Evolutionary conservation across 2,888 invertebrate species (phyloP).

Genomic region (Brachyopa scutellaris): DNA sequence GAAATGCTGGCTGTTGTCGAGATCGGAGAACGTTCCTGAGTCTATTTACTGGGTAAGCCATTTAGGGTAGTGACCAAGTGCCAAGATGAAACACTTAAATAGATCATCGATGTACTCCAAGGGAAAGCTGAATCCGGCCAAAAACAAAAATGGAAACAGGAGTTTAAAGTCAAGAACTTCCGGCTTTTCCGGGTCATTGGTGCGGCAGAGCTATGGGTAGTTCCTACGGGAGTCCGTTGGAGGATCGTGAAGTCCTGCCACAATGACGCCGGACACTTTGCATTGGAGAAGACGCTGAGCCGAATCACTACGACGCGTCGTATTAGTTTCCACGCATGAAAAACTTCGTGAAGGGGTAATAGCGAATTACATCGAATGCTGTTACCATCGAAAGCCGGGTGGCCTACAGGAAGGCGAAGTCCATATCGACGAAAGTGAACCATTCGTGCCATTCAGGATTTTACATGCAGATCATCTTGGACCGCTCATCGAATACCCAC

Average conservation of each 20-base stretch:
- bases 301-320: conserved; percentile 18
- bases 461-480: conserved; percentile 73
- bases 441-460: conserved; percentile 47
- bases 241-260: conserved; percentile 48
- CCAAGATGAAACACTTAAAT: conserved; percentile 38
- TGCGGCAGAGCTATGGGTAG: conserved; percentile 25
- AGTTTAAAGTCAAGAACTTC: conserved; percentile 9
- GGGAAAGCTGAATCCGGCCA: not conserved
- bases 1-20: no score
- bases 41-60: no score
- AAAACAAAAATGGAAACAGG: not conserved
- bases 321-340: conserved; percentile 72
- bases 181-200: not conserved
- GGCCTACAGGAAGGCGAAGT: no score
- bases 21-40: no score
- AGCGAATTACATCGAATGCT: no score
- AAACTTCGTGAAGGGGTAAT: conserved; percentile 41
- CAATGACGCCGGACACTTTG: conserved; percentile 64
- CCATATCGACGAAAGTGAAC: no score
- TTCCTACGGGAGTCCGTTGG: conserved; percentile 53
- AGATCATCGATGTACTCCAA: not conserved
- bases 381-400: conserved; percentile 14
- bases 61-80: no score
- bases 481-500: conserved; percentile 62
- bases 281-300: conserved; percentile 49